Percentiles rank a stretch among this genome's conserved stretches.
Evolutionary conservation across 2,888 invertebrate genomes (phyloP).

Genomic region (Salticus scenicus): DNA sequence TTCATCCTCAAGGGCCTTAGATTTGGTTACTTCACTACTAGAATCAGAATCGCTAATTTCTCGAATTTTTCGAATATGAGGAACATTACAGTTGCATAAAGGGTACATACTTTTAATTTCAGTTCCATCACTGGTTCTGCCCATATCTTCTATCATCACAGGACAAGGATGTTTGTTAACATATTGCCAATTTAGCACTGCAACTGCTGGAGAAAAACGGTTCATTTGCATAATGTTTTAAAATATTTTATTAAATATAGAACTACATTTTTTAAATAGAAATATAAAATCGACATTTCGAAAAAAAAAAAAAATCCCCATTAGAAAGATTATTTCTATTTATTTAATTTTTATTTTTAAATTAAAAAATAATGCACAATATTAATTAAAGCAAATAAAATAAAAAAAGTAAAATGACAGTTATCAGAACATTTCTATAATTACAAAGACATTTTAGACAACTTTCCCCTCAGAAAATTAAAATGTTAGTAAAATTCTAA

Average conservation of each 20-base stretch:
- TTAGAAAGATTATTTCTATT: no score
- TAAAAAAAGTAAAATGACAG: no score
- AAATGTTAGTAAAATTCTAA: no score
- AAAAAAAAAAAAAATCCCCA: no score
- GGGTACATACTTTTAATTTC: constrained; percentile 71
- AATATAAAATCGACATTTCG: neutral
- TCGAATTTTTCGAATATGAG: constrained; percentile 41
- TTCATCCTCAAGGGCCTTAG: constrained; percentile 30
- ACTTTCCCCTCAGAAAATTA: no score
- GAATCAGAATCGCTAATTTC: constrained; percentile 34
- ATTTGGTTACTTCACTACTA: neutral
- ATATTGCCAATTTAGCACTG: constrained; percentile 72
- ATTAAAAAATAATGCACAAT: no score
- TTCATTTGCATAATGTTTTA: constrained; percentile 2
- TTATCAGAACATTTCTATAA: no score
- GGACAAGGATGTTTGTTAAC: constrained; percentile 72
- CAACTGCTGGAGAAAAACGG: constrained; percentile 59
- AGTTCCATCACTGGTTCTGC: constrained; percentile 66
- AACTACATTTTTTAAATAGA: neutral
- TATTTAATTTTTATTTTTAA: no score
- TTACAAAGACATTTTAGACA: no score
- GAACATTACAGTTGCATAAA: constrained; percentile 63
- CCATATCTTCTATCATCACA: constrained; percentile 73
- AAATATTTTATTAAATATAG: neutral
- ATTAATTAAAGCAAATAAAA: no score